Evolutionary conservation across 2,888 invertebrate genomes (phyloP).

Genomic region (Nemurella pictetii): DNA sequence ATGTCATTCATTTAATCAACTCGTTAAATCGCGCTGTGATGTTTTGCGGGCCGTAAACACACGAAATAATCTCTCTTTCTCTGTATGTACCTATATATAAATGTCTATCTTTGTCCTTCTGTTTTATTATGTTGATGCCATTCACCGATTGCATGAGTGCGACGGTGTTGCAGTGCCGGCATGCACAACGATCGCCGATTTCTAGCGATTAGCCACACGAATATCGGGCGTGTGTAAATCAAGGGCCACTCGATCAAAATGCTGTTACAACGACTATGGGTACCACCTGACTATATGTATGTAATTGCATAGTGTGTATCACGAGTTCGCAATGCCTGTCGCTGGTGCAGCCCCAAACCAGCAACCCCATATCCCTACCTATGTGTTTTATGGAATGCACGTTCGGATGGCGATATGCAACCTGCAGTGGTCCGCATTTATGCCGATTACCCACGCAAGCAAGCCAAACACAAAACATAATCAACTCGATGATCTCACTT

Average conservation of each 20-base stretch:
- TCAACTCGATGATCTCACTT: not conserved
- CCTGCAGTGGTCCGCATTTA: too few species aligned
- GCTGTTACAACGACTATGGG: not conserved
- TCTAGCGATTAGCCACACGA: not conserved
- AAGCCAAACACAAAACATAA: not conserved
- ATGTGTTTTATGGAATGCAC: too few species aligned
- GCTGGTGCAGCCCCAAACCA: too few species aligned
- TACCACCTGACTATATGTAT: too few species aligned
- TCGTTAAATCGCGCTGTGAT: not conserved
- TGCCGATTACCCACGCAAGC: too few species aligned
- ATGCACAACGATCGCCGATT: not conserved
- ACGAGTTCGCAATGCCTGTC: too few species aligned
- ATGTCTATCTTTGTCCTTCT: not conserved
- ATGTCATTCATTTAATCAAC: not conserved
- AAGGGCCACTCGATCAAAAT: not conserved
- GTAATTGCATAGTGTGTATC: not conserved
- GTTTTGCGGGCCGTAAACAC: not conserved
- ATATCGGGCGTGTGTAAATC: not conserved
- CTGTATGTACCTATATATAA: too few species aligned
- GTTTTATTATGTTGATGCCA: not conserved
- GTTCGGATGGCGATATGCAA: too few species aligned
- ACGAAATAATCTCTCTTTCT: not conserved
- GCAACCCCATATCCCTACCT: too few species aligned
- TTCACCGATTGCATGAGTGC: not conserved
- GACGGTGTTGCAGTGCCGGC: not conserved